Percentiles rank a stretch among this genome's conserved stretches.
These are phyloP conservation scores for Vanacampus margaritifer DNA, from an alignment of 2,113 vertebrate species.

Conservation along the genomic window DNA sequence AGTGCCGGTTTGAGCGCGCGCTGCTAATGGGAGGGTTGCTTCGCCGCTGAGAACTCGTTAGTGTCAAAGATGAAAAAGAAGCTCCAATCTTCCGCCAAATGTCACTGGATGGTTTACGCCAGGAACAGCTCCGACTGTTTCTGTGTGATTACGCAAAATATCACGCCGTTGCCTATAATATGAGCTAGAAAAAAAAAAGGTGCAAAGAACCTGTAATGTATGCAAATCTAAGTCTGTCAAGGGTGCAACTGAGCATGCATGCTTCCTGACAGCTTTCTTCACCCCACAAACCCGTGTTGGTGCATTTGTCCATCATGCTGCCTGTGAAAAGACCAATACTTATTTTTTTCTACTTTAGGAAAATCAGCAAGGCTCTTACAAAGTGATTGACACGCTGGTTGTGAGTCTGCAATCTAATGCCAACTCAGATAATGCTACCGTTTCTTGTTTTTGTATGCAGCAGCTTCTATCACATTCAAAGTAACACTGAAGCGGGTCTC, in stretches of 20 bases:
- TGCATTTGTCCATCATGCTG: slow-evolving; percentile 27
- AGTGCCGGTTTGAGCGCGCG: slow-evolving; percentile 30
- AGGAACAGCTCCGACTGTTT: slow-evolving; percentile 8
- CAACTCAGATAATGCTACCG: neutral
- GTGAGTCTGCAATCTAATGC: neutral
- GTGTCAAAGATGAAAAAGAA: slow-evolving; percentile 50
- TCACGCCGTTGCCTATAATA: neutral
- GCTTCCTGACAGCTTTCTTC: slow-evolving; percentile 22
- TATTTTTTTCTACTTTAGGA: slow-evolving; percentile 19
- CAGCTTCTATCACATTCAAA: neutral
- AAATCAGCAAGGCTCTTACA: neutral
- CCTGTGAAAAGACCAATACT: slow-evolving; percentile 24
- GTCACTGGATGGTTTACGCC: slow-evolving; percentile 17
- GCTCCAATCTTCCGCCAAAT: slow-evolving; percentile 26
- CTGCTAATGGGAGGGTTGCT: slow-evolving; percentile 35
- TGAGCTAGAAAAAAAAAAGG: neutral
- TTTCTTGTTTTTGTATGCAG: neutral
- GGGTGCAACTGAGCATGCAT: slow-evolving; percentile 10
- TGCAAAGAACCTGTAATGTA: slow-evolving; percentile 1
- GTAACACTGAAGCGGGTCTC: neutral
- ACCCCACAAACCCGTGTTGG: neutral
- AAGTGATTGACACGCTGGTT: neutral
- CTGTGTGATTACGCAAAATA: slow-evolving; percentile 16
- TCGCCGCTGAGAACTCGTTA: slow-evolving; percentile 31
- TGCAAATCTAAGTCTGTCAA: slow-evolving; percentile 11